phyloP scores from a whole-genome alignment of 2,888 invertebrate species.

The Melitaea athalia region DNA sequence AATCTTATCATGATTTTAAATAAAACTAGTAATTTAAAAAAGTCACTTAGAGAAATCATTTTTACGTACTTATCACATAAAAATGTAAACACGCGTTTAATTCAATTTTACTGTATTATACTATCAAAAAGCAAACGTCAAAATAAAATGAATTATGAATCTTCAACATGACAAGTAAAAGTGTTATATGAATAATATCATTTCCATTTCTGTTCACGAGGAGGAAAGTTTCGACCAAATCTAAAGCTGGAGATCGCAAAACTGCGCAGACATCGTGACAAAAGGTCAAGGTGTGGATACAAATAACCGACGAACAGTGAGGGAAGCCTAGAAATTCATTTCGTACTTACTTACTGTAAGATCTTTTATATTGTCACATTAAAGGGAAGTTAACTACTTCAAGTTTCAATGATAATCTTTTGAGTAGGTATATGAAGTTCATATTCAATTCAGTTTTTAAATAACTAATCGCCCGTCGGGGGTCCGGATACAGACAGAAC shows the following conservation, averaged over 20 bases:
- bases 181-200: slow-evolving; percentile 31
- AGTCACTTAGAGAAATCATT: no score
- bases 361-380: neutral
- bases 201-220: slow-evolving; percentile 27
- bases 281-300: slow-evolving; percentile 62
- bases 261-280: slow-evolving; percentile 68
- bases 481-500: no score
- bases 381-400: neutral
- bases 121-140: neutral
- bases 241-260: slow-evolving; percentile 46
- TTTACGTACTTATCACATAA: no score
- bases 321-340: slow-evolving; percentile 21
- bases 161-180: slow-evolving; percentile 31
- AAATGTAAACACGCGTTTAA: no score
- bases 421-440: neutral
- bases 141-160: neutral
- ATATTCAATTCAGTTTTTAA: neutral
- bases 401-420: neutral
- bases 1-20: no score
- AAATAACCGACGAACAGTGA: slow-evolving; percentile 45
- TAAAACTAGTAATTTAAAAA: no score
- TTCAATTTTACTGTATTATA: neutral
- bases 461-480: no score
- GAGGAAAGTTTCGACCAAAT: slow-evolving; percentile 32
- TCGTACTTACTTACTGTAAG: neutral